Conservation (phyloP, 2,113 vertebrate species). For the Nyctereutes procyonoides region DNA sequence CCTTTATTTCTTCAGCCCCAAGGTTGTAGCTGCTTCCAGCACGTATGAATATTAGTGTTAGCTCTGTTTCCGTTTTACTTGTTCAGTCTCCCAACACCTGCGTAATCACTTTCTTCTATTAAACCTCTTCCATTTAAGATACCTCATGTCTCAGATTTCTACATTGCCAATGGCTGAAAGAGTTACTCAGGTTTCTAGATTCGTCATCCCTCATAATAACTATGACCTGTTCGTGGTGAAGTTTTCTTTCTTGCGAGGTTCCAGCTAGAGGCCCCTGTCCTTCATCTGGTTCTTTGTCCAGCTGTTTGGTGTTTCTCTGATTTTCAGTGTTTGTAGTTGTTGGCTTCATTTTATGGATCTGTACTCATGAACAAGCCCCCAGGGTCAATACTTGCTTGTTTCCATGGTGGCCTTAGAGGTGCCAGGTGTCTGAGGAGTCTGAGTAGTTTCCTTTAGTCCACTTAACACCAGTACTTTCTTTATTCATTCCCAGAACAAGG, state of each 20-base stretch:
- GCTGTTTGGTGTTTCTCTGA: not conserved
- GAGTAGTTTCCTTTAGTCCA: not conserved
- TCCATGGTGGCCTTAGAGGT: not conserved
- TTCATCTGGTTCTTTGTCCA: slow-evolving; percentile 7
- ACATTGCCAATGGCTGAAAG: not conserved
- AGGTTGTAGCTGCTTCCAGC: not conserved
- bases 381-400: not conserved
- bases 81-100: not conserved
- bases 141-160: not conserved
- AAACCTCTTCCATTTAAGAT: not conserved
- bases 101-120: not conserved
- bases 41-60: not conserved
- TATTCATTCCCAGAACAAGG: not conserved
- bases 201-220: not conserved
- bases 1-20: not conserved
- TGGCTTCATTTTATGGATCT: not conserved
- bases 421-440: not conserved
- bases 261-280: not conserved
- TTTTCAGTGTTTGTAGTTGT: not conserved
- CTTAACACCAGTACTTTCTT: not conserved
- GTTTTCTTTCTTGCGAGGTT: not conserved
- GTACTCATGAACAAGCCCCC: not conserved
- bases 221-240: not conserved
- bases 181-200: not conserved
- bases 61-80: not conserved